Conservation (phyloP, 2,888 invertebrate species). For the Idaea aversata region DNA sequence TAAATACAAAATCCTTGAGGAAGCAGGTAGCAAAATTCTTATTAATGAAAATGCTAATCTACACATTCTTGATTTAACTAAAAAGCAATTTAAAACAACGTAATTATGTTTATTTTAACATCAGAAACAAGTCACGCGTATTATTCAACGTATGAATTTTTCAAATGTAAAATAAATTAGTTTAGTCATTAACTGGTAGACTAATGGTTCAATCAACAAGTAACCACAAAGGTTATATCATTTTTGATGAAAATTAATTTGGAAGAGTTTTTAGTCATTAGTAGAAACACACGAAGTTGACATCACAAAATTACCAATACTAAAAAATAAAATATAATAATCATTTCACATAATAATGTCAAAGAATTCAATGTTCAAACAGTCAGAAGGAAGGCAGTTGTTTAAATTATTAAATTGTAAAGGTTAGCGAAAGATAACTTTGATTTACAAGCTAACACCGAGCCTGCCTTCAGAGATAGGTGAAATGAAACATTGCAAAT, state of each 20-base stretch:
- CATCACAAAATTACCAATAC: too few relatives aligned
- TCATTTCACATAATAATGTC: background rate
- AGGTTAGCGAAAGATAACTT: constrained; percentile 14
- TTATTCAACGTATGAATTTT: background rate
- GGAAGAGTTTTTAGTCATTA: background rate
- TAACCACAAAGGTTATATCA: background rate
- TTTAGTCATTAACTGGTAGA: background rate
- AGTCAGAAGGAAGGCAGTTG: constrained; percentile 9
- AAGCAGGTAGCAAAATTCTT: background rate
- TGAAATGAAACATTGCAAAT: constrained; percentile 1
- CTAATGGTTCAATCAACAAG: background rate
- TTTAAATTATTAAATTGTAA: constrained; percentile 8
- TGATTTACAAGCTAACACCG: constrained; percentile 18
- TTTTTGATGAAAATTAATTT: background rate
- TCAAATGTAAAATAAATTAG: background rate
- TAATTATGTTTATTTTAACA: background rate
- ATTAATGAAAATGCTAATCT: background rate
- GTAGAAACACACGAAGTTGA: background rate
- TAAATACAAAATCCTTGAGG: background rate
- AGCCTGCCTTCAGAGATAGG: constrained; percentile 6
- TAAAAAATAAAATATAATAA: too few relatives aligned
- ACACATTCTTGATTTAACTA: background rate
- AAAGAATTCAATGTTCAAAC: constrained; percentile 4
- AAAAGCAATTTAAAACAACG: background rate
- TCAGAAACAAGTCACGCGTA: background rate